Percentiles rank a stretch among this genome's conserved stretches.
phyloP scores from a whole-genome alignment of 2,888 invertebrate species.

The Eristalis tenax region DNA sequence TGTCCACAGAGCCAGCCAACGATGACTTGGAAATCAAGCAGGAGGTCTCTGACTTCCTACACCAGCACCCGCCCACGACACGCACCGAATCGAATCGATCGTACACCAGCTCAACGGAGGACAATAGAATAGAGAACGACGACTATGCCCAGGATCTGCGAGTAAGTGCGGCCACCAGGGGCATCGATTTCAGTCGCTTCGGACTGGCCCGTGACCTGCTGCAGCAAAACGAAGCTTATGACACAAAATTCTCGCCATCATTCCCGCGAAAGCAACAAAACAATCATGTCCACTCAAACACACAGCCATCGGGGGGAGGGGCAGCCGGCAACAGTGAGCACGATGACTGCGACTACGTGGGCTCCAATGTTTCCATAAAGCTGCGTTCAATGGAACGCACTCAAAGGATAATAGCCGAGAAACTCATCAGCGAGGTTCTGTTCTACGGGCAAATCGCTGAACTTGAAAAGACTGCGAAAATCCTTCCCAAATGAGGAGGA shows the following conservation, averaged over 20 bases:
- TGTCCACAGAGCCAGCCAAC: conserved; percentile 60
- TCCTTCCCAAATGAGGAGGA: conserved; percentile 79
- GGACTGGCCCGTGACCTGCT: conserved; percentile 75
- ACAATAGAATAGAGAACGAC: conserved; percentile 75
- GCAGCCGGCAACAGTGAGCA: conserved; percentile 51
- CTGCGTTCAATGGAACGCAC: conserved; percentile 79
- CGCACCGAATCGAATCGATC: conserved; percentile 79
- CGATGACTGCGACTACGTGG: conserved; percentile 79
- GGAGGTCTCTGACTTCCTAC: conserved; percentile 78
- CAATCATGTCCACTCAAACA: conserved; percentile 55
- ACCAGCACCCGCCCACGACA: conserved; percentile 76
- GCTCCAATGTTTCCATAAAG: conserved; percentile 79
- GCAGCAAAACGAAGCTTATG: conserved; percentile 74
- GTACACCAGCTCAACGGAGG: conserved; percentile 78
- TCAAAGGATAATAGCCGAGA: conserved; percentile 80
- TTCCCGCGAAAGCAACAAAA: conserved; percentile 68
- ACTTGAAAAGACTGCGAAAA: conserved; percentile 78
- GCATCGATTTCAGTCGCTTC: conserved; percentile 77
- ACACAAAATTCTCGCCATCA: conserved; percentile 75
- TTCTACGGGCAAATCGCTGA: conserved; percentile 80
- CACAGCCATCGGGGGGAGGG: conserved; percentile 34
- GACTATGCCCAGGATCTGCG: conserved; percentile 80
- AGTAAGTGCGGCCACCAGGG: conserved; percentile 75
- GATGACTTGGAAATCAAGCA: conserved; percentile 79
- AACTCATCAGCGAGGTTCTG: conserved; percentile 79